phyloP scores from a whole-genome alignment of 2,113 vertebrate genomes.

The Emydura subglobosa region DNA sequence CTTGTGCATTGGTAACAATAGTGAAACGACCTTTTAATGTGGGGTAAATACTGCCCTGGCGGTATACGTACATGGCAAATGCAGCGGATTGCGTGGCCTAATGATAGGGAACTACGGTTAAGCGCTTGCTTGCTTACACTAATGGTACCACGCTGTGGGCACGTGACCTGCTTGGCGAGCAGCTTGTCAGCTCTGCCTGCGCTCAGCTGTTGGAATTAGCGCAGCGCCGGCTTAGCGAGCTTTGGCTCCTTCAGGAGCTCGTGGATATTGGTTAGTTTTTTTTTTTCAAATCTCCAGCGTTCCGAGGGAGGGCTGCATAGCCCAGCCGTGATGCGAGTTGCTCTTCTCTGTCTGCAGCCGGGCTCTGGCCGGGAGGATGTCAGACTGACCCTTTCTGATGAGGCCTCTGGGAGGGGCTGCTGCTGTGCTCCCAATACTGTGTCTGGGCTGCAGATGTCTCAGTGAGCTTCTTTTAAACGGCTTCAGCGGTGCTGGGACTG shows the following conservation, averaged over 20 bases:
- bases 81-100: background rate
- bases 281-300: background rate
- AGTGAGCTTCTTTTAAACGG: background rate
- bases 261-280: background rate
- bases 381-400: background rate
- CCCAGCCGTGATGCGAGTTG: background rate
- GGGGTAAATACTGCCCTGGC: background rate
- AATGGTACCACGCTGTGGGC: background rate
- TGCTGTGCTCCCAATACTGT: background rate
- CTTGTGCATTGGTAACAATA: background rate
- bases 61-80: background rate
- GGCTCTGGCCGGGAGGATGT: background rate
- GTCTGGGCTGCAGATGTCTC: background rate
- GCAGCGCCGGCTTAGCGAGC: background rate
- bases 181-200: background rate
- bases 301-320: background rate
- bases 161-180: background rate
- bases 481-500: background rate
- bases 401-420: background rate
- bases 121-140: background rate
- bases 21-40: background rate
- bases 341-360: background rate
- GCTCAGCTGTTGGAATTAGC: background rate
- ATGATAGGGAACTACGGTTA: background rate
- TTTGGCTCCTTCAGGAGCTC: background rate